Base-by-base conservation (phyloP, 1,140 invertebrate genomes). In the Pachyrhynchus sulphureomaculatus region DNA sequence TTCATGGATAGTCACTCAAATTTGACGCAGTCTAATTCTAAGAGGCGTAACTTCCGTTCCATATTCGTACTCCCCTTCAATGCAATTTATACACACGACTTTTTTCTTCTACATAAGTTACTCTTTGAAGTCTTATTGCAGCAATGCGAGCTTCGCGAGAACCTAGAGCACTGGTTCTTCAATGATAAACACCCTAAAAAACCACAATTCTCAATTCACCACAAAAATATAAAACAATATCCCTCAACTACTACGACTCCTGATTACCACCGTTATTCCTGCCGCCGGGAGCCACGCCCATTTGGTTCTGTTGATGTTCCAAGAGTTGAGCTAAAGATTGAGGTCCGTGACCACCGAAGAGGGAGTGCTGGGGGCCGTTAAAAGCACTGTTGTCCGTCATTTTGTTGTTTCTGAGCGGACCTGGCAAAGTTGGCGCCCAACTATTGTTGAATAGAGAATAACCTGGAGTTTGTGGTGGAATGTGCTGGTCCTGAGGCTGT, bases 281-380 rank as follows among this genome's bases (percentile, higher is more conserved):
- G 1, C 44, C 12, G 15, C 15, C 42, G 10, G 33, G 33, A 21
- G 15, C 20, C 1, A 12, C 41, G 6, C 51, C 42, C 51, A 62
- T 53, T 21, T 74, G 71, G 20, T 64, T 70, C 42, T 87, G 86
- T 76, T 93, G 90, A 75, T 93, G 90, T 71, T 92, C 90, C 36
- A 93, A 75, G 4, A 93, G 82, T 55, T 88, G 82, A 71, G 92
- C 89, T 21, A 93, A 77, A 0, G 90, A 89, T 12, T 89, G 90
- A 12, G 86, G 88, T 5, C 86, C 87, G 1, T 87, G 84, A 1
- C 86, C 87, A 23, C 88, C 87, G 87, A 90, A 93, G 10, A 92
- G 76, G 1, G 88, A 89, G 81, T 92, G 83, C 21, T 81, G 80
- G 33, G 71, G 75, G 13, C 63, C 51, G 15, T 53, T 65, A 29